A percentile compares a stretch with the other conserved stretches of the same genome.
These are phyloP conservation scores for Amblyteles armatorius DNA, from an alignment of 2,888 invertebrate genomes.

Conservation along the genomic window DNA sequence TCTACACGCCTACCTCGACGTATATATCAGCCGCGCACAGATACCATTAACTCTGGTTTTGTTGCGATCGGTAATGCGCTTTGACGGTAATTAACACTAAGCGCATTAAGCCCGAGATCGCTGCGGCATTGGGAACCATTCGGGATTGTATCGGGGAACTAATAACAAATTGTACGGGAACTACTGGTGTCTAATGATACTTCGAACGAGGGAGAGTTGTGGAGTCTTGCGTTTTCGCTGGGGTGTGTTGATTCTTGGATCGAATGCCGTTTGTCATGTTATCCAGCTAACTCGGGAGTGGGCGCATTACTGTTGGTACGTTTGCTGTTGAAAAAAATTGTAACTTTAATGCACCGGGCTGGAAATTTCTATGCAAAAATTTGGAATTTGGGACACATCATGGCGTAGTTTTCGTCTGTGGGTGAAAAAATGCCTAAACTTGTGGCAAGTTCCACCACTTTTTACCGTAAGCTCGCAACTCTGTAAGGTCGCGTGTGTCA, in stretches of 20 bases:
- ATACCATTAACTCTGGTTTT: neutral
- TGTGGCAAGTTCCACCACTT: neutral
- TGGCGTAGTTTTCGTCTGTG: neutral
- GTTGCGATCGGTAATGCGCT: conserved; percentile 32
- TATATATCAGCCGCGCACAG: neutral
- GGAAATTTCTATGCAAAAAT: neutral
- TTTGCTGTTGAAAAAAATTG: too few relatives aligned
- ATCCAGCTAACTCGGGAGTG: conserved; percentile 15
- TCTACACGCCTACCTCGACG: conserved; percentile 52
- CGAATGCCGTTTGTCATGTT: conserved; percentile 60
- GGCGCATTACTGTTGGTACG: neutral
- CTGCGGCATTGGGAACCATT: conserved; percentile 31
- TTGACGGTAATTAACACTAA: conserved; percentile 65
- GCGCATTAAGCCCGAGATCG: conserved; percentile 40
- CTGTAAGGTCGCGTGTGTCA: neutral
- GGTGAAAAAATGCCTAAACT: neutral
- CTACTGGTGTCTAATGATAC: conserved; percentile 22
- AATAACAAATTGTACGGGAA: conserved; percentile 50
- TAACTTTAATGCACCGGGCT: too few relatives aligned
- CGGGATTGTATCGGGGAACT: conserved; percentile 35
- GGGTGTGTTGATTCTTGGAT: conserved; percentile 51
- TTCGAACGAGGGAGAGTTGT: conserved; percentile 6
- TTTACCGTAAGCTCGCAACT: neutral
- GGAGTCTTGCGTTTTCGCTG: conserved; percentile 26
- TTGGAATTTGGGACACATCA: neutral